Evolutionary conservation across 2,888 invertebrate species (phyloP).

Genomic region (Ochlodes sylvanus): DNA sequence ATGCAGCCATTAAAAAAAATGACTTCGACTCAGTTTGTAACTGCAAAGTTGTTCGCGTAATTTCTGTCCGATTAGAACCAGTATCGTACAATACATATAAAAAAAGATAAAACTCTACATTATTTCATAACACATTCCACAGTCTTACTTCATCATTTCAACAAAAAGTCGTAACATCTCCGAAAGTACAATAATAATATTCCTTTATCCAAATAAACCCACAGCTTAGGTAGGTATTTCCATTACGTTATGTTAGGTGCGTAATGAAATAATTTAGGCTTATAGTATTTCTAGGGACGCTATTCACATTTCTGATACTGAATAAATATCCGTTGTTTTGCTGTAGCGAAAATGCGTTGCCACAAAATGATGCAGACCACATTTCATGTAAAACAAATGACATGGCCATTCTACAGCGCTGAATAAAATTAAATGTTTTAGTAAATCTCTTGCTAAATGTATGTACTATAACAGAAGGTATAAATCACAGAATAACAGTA

Average conservation of each 20-base stretch:
- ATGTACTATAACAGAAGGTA: neutral
- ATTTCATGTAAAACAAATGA: constrained; percentile 25
- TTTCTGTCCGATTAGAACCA: no score
- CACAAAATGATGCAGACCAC: constrained; percentile 14
- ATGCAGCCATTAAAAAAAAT: no score
- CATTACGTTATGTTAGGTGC: constrained; percentile 2
- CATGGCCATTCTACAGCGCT: constrained; percentile 16
- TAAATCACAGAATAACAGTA: neutral
- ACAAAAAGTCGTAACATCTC: neutral
- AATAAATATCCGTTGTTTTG: constrained; percentile 6
- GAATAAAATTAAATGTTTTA: constrained; percentile 12
- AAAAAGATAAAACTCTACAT: neutral
- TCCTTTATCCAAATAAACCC: constrained; percentile 7
- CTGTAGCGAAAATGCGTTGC: neutral
- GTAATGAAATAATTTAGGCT: constrained; percentile 12
- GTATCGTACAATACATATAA: no score
- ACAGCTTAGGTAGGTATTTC: neutral
- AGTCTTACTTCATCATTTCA: neutral
- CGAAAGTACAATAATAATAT: neutral
- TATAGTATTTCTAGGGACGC: constrained; percentile 2
- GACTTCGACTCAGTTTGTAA: no score
- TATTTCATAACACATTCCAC: neutral
- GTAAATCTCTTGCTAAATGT: neutral
- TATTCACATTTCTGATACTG: constrained; percentile 2
- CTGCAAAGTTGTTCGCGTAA: no score